Evolutionary conservation across 2,113 vertebrate genomes (phyloP).

Genomic region (Amphiprion ocellaris): DNA sequence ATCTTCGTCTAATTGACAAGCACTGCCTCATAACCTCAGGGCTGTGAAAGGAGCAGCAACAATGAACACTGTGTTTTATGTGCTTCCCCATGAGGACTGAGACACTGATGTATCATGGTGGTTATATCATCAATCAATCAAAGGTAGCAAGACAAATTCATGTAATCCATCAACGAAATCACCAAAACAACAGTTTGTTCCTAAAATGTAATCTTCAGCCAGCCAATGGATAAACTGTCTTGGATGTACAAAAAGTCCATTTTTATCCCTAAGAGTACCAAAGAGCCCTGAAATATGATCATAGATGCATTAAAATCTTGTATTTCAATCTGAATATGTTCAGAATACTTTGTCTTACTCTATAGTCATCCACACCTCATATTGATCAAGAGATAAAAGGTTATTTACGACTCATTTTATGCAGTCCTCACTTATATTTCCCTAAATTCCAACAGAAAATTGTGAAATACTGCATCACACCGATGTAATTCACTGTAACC

Average conservation of each 20-base stretch:
- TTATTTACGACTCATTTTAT: neutral
- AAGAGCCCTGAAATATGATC: neutral
- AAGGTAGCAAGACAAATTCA: too few species aligned
- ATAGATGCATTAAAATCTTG: neutral
- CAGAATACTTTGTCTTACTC: neutral
- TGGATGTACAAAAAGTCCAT: neutral
- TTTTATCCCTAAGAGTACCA: neutral
- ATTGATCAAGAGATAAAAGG: neutral
- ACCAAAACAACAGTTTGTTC: neutral
- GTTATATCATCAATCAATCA: slow-evolving; percentile 1
- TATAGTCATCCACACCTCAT: neutral
- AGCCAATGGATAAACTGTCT: neutral
- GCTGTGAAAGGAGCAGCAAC: slow-evolving; percentile 13
- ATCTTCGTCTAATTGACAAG: slow-evolving; percentile 66
- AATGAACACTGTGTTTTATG: slow-evolving; percentile 4
- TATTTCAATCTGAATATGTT: too few species aligned
- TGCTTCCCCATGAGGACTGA: slow-evolving; percentile 16
- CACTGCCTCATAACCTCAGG: slow-evolving; percentile 23
- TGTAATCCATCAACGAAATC: too few species aligned
- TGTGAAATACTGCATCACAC: neutral
- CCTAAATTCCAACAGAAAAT: neutral
- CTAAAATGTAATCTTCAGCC: neutral
- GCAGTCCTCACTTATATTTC: neutral
- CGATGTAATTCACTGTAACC: neutral
- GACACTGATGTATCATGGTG: neutral